Conservation (phyloP, 1,140 invertebrate species). For the Pomacea maculata region DNA sequence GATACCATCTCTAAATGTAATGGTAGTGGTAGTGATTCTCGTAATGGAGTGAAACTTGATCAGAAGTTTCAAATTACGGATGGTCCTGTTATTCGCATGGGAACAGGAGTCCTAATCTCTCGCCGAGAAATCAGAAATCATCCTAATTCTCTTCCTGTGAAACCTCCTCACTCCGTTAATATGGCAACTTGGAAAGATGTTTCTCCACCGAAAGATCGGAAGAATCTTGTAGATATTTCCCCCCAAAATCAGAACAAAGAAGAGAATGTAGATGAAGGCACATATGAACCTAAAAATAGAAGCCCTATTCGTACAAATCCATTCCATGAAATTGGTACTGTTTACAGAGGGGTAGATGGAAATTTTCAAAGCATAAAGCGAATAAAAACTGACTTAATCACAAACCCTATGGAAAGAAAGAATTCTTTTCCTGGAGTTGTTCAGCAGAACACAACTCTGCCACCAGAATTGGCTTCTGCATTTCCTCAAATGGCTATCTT, state of each 20-base stretch:
- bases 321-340: not conserved
- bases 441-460: not conserved
- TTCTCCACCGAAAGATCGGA: constrained; percentile 40
- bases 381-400: constrained; percentile 17
- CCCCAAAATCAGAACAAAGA: constrained; percentile 16
- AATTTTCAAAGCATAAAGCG: constrained; percentile 4
- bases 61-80: constrained; percentile 18
- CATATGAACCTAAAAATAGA: constrained; percentile 8
- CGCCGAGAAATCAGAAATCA: constrained; percentile 9
- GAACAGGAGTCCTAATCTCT: constrained; percentile 23
- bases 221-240: constrained; percentile 21
- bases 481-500: constrained; percentile 16
- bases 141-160: not conserved
- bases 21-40: not conserved
- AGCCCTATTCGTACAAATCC: constrained; percentile 27
- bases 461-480: constrained; percentile 16
- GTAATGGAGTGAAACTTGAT: constrained; percentile 6
- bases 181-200: constrained; percentile 44
- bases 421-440: constrained; percentile 13
- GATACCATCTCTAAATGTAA: not conserved
- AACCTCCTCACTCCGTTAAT: constrained; percentile 14
- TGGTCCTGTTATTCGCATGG: constrained; percentile 35
- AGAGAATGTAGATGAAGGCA: not conserved
- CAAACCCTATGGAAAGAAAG: constrained; percentile 12
- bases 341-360: not conserved